Base-by-base conservation (phyloP, 2,797 vertebrate genomes). In the Myotis findleyi region DNA sequence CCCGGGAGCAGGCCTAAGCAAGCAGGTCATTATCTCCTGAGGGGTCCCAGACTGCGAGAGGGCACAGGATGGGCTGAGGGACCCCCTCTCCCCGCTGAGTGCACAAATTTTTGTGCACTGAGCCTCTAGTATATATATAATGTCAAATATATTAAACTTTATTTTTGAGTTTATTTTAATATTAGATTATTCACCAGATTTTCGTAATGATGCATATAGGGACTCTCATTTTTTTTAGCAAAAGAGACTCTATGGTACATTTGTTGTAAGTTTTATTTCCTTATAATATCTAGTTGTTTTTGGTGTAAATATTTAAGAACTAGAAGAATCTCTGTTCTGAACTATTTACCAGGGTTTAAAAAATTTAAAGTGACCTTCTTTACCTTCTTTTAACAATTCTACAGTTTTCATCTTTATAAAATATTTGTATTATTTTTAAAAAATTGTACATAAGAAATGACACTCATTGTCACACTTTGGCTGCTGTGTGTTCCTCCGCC, bases 181-280 rank as follows among this genome's bases (percentile, higher is more conserved):
- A 23, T 92, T 92, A n/a, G 75, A n/a, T 91, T 89, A 64, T 81
- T 95, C 30, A 57, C 75, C 7, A 80, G 3, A 84, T 88, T 93
- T 64, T 72, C 7, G 25, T 81, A 62, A 77, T 80, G 49, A 27
- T 85, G 12, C 7, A 80, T 30, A 51, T 68, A 41, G 7, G 41
- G 68, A 33, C 12, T 87, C 25, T 72, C 25, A 81, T 88, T 96
- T 91, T 82, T 86, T 86, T 11, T 25, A 27, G 23, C n/a, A 51
- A 33, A 75, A 89, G 95, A 75, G 36, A 69, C 10, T 66, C 17
- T 57, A 18, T 77, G 81, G 30, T 44, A 69, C 25, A 47, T 86
- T 64, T 80, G 18, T 86, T 88, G 38, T 12, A 47, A 76, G 33
- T 93, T 81, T 95, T 87, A n/a, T 83, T 83, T 36, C 47, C n/a